Base-by-base conservation (phyloP, 2,888 invertebrate genomes). In the Nomada goodeniana region DNA sequence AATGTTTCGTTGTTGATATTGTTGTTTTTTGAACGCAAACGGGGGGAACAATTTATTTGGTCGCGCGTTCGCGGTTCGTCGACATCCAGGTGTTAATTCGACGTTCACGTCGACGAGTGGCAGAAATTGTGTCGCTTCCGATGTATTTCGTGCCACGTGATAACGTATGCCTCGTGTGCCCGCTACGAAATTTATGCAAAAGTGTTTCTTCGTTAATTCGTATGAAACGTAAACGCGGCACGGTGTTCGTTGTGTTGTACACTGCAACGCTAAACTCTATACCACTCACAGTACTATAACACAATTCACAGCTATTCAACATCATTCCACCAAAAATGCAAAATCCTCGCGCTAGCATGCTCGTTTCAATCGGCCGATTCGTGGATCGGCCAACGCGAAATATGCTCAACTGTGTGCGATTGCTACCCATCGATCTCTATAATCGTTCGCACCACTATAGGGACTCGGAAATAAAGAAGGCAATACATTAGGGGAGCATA, bases 321-420 rank as follows among this genome's bases (percentile, higher is more conserved):
- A 20, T 65, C 80, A 65, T 71, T 79, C 53, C 26, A 36, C 18
- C 23, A 52, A 5, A 47, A 50, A 78, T 78, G 71, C 65, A 71
- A 78, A 36, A 29, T 26, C 80, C 42, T 67, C 42, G 26, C 50
- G 57, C 65, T n/a, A 72, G 29, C 80, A 80, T 80, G 80, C 80
- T 57, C 29, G 18, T 20, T 15, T 61, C 15, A 42, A 50, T 71
- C 47, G 50, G n/a, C 47, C 20, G 60, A 5, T 15, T 23, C 29
- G n/a, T 26, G 50, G 13, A 9, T 36, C 20, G 50, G 44, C 29
- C 20, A n/a, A 29, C 47, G 15, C n/a, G 59, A 36, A 15, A 52
- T 61, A 52, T 61, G 60, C 47, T 52, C 50, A 20, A 59, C 15
- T 20, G 36, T 2, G 18, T 23, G 29, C 20, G 11, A 36, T 36